phyloP scores from a whole-genome alignment of 1,140 invertebrate genomes.

The Cotesia vestalis region DNA sequence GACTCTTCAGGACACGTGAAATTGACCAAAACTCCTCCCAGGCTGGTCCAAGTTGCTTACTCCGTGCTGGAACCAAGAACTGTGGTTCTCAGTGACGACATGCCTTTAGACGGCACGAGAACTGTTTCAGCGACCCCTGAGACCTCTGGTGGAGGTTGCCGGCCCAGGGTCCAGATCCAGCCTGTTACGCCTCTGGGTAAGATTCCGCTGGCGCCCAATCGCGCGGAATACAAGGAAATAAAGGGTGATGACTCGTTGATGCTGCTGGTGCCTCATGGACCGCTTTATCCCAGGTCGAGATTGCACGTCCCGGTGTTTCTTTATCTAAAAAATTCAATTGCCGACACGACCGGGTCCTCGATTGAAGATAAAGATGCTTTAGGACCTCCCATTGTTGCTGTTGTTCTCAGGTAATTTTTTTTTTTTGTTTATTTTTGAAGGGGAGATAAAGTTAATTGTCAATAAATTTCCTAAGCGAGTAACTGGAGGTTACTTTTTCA shows the following conservation, averaged over 20 bases:
- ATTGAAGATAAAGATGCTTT: constrained; percentile 63
- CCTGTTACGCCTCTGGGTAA: constrained; percentile 76
- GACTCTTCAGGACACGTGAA: constrained; percentile 67
- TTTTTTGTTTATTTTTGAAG: constrained; percentile 1
- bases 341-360: constrained; percentile 23
- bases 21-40: constrained; percentile 72
- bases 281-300: constrained; percentile 86
- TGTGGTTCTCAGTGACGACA: constrained; percentile 29
- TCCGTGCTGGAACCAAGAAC: constrained; percentile 81
- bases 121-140: too few relatives aligned
- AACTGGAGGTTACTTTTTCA: neutral
- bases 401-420: constrained; percentile 79
- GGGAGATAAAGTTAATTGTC: too few relatives aligned
- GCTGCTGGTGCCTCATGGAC: constrained; percentile 86
- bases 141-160: constrained; percentile 66
- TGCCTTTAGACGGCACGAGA: too few relatives aligned
- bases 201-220: constrained; percentile 78
- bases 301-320: constrained; percentile 87
- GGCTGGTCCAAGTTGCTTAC: constrained; percentile 81
- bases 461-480: neutral
- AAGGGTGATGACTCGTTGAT: constrained; percentile 80
- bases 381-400: constrained; percentile 73
- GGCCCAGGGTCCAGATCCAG: constrained; percentile 80
- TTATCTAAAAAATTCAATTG: constrained; percentile 64
- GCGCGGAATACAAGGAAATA: constrained; percentile 83